Evolutionary conservation across 2,888 invertebrate genomes (phyloP), one percentile per base, ranked within the genome.

Genomic region (Caradrina kadenii): DNA sequence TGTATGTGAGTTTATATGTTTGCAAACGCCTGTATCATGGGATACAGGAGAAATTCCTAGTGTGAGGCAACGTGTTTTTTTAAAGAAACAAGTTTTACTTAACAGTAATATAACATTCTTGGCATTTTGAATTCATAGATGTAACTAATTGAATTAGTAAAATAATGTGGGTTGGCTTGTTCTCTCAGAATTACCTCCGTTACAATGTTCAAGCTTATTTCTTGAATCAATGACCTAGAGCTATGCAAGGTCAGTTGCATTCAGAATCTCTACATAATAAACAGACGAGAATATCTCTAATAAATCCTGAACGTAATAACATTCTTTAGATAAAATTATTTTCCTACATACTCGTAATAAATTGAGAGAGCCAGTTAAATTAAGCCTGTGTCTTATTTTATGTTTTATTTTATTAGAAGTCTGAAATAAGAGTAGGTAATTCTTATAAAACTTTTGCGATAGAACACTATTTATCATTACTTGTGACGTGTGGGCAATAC

Each of bases 211-310:
- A 64, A 50, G 55, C n/a, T 42, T 52, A 61, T 67, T 66, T 62
- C 48, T 53, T 42, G 22, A 60, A 62, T 63, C 69, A 77, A 64
- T 64, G 78, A 69, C 59, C 63, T 42, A 69, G 60, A 65, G 48
- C 21, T 79, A 65, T 64, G 62, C 79, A 70, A 78, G 74, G 61
- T 62, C 74, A 55, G 58, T 10, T 65, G 61, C 65, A 69, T 58
- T 56, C 19, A 22, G 39, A 77, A 52, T 49, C 26, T 39, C 31
- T 45, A 70, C 50, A 45, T 63, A 68, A 70, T 63, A 67, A 69
- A 76, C 55, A 63, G 52, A 65, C 76, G n/a, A 65, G 58, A 75
- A 71, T 69, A 69, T 63, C 50, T 69, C 53, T 21, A 64, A 71
- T 71, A 75, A 69, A 79, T 66, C 67, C 48, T 45, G n/a, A 71